Percentiles rank a stretch among this genome's conserved stretches.
Evolutionary conservation across 2,113 vertebrate species (phyloP).

Genomic region (Centropus bengalensis): DNA sequence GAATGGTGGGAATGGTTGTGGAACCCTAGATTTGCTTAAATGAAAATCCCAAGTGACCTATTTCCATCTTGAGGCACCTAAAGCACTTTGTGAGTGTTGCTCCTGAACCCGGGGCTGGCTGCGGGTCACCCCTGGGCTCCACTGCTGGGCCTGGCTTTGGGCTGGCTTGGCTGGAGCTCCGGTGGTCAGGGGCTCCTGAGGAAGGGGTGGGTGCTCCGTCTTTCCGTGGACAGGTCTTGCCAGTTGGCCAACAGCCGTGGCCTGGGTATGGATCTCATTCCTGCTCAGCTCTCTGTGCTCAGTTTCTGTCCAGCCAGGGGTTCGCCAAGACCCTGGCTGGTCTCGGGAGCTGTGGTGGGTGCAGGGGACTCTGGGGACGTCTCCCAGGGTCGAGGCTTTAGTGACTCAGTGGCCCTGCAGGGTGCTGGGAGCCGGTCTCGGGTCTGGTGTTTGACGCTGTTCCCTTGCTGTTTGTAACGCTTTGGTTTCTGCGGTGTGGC

Average conservation of each 20-base stretch:
- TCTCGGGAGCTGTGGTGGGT: too few species aligned
- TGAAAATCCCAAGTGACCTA: neutral
- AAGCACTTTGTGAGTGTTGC: neutral
- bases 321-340: neutral
- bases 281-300: neutral
- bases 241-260: neutral
- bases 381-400: neutral
- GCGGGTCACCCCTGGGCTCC: neutral
- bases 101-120: neutral
- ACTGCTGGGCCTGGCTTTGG: neutral
- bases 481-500: neutral
- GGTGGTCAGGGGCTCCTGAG: neutral
- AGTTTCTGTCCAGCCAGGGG: neutral
- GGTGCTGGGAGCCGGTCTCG: rapidly evolving
- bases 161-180: neutral
- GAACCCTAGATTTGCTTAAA: neutral
- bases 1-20: neutral
- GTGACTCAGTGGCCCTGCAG: neutral
- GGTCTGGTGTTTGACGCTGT: neutral
- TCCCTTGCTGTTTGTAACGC: neutral
- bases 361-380: neutral
- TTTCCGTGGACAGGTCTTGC: neutral
- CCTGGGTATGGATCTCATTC: neutral
- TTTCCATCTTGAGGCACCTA: neutral
- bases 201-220: neutral